Evolutionary conservation across 1,140 invertebrate genomes (phyloP).

Genomic region (Oryctes rhinoceros): DNA sequence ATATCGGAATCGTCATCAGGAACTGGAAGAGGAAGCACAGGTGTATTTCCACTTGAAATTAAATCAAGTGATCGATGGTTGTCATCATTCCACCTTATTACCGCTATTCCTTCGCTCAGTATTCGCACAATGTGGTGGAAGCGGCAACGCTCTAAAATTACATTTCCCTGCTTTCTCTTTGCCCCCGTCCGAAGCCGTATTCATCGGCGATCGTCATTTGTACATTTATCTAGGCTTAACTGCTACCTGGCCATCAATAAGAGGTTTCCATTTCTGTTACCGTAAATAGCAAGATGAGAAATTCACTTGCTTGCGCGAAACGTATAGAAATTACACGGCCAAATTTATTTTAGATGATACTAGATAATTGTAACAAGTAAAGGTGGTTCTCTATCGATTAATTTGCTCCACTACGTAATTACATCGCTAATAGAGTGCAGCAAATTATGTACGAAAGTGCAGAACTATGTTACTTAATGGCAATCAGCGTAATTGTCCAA

Average conservation of each 20-base stretch:
- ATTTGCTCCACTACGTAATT: too few relatives aligned
- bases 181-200: neutral
- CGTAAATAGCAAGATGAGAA: neutral
- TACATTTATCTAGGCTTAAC: neutral
- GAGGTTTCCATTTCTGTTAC: neutral
- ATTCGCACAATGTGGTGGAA: conserved; percentile 13
- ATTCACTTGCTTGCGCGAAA: neutral
- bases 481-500: too few relatives aligned
- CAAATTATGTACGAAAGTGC: too few relatives aligned
- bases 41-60: conserved; percentile 5
- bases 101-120: neutral
- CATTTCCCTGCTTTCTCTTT: conserved; percentile 3
- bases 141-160: conserved; percentile 3
- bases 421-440: too few relatives aligned
- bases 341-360: too few relatives aligned
- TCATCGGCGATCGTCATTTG: conserved; percentile 5
- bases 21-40: neutral
- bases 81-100: conserved; percentile 21
- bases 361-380: too few relatives aligned
- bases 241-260: neutral
- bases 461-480: too few relatives aligned
- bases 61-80: conserved; percentile 14
- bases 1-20: neutral
- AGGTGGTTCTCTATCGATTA: too few relatives aligned
- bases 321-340: neutral